Evolutionary conservation across 2,888 invertebrate genomes (phyloP).

Genomic region (Rhorus exstirpatorius): DNA sequence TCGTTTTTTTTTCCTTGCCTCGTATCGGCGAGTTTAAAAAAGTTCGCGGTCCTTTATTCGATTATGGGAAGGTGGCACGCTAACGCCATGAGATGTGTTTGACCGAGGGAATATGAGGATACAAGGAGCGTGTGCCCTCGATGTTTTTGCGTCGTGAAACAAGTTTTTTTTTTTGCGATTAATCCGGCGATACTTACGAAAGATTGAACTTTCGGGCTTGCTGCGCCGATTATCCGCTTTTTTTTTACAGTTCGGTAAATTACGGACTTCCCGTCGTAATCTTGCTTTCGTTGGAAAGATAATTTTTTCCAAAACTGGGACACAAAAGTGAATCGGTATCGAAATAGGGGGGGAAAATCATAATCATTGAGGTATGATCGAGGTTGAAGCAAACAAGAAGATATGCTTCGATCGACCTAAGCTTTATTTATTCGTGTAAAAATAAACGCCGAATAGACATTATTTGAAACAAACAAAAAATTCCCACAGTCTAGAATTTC

Average conservation of each 20-base stretch:
- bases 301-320: constrained; percentile 17
- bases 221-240: not conserved
- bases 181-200: constrained; percentile 44
- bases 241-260: not conserved
- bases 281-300: constrained; percentile 9
- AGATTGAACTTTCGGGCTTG: constrained; percentile 45
- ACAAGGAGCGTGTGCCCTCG: constrained; percentile 37
- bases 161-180: constrained; percentile 56
- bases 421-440: not conserved
- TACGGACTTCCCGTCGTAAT: not conserved
- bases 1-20: constrained; percentile 8
- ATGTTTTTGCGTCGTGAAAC: constrained; percentile 5
- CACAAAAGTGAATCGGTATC: not conserved
- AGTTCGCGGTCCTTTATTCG: constrained; percentile 54
- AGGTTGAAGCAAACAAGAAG: not conserved
- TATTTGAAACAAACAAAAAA: constrained; percentile 10
- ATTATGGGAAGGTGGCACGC: constrained; percentile 62
- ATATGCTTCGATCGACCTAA: not conserved
- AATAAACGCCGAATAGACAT: not conserved
- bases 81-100: constrained; percentile 28
- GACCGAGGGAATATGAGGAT: constrained; percentile 6
- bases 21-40: constrained; percentile 54
- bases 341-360: not conserved
- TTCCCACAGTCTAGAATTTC: constrained; percentile 10
- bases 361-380: not conserved